Conservation (phyloP, 2,888 invertebrate species). For the Camptogramma bilineatum region DNA sequence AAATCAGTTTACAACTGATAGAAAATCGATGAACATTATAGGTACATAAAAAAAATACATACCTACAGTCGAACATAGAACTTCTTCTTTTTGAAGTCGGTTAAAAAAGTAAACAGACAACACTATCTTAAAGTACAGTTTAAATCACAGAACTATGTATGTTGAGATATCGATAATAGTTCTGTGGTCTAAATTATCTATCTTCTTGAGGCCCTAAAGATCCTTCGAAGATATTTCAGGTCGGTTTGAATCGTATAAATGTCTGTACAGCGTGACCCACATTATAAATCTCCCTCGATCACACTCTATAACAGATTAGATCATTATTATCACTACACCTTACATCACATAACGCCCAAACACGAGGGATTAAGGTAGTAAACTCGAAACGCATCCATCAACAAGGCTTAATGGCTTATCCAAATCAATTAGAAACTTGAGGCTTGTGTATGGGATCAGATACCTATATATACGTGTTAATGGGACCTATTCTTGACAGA, state of each 20-base stretch:
- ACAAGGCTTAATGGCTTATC: constrained; percentile 81
- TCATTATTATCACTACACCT: constrained; percentile 34
- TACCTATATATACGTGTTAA: constrained; percentile 25
- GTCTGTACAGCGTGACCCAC: background rate
- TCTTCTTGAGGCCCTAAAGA: too few species aligned
- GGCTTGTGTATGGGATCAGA: constrained; percentile 54
- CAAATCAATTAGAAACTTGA: constrained; percentile 83
- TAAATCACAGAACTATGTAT: too few species aligned
- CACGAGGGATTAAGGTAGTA: constrained; percentile 58
- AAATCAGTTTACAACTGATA: too few species aligned
- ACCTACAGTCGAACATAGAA: too few species aligned
- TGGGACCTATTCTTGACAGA: constrained; percentile 12
- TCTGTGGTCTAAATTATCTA: too few species aligned
- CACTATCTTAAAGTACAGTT: too few species aligned
- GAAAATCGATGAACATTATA: too few species aligned
- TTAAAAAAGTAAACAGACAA: too few species aligned
- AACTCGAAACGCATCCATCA: constrained; percentile 79
- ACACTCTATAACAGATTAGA: constrained; percentile 12
- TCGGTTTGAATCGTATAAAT: background rate
- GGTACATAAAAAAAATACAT: too few species aligned
- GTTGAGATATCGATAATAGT: too few species aligned
- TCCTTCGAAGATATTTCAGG: too few species aligned
- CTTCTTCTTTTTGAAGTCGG: too few species aligned
- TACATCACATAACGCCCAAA: constrained; percentile 42
- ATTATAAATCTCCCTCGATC: constrained; percentile 7